phyloP scores from a whole-genome alignment of 1,140 invertebrate genomes.

The Drosophila punjabiensis region DNA sequence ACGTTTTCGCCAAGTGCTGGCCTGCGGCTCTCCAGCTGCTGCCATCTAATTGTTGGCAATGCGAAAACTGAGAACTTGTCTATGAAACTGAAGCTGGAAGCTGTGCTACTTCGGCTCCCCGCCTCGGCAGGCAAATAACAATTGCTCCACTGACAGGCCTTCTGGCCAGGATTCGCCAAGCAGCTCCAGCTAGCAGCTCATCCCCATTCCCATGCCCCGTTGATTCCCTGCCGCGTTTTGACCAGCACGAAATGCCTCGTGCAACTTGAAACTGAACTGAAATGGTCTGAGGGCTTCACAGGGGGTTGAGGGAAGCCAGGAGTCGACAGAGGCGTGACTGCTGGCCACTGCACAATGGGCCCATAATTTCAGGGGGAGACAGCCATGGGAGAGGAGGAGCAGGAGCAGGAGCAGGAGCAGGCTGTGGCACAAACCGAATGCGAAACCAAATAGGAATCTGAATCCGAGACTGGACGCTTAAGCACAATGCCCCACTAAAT shows the following conservation, averaged over 20 bases:
- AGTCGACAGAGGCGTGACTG: constrained; percentile 33
- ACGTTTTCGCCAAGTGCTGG: constrained; percentile 30
- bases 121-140: constrained; percentile 70
- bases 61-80: constrained; percentile 76
- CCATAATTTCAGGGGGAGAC: constrained; percentile 73
- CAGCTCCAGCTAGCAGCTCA: no score
- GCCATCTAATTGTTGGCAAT: constrained; percentile 79
- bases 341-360: constrained; percentile 63
- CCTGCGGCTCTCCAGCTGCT: constrained; percentile 63
- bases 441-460: constrained; percentile 49
- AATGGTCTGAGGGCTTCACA: background rate
- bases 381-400: constrained; percentile 9
- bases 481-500: constrained; percentile 84
- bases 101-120: constrained; percentile 16
- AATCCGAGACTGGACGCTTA: constrained; percentile 73
- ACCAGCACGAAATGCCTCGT: constrained; percentile 77
- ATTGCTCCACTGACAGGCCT: constrained; percentile 78
- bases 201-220: background rate
- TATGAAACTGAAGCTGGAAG: constrained; percentile 49
- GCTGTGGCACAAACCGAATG: constrained; percentile 40
- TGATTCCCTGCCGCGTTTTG: constrained; percentile 73
- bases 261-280: constrained; percentile 74
- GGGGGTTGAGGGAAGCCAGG: background rate
- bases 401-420: background rate
- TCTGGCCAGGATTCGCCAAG: constrained; percentile 39